Base-by-base conservation (phyloP, 2,888 invertebrate species). In the Pantelozetes paolii region DNA sequence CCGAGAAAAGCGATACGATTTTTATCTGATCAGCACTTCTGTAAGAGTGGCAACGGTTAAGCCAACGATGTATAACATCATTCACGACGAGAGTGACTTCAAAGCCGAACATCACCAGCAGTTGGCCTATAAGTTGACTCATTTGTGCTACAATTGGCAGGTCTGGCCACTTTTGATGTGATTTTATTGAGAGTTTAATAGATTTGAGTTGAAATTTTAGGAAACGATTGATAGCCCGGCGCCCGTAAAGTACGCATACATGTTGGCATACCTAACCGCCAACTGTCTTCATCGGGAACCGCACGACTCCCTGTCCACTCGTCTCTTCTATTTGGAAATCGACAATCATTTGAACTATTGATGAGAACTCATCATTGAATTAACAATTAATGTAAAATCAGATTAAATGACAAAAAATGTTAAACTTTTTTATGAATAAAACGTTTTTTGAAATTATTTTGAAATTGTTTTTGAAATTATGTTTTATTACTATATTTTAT, bases 171-270 rank as follows among this genome's bases (percentile, higher is more conserved):
- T 45, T 45, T 8, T 45, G 15, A 45, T n/a, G 2, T n/a, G 2
- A 18, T 45, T 13, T 18, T 13, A 5, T 20, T 5, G 2, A 5
- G 2, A 20, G 5, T 48, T n/a, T n/a, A 48, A 48, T 40, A n/a
- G n/a, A 5, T 20, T 48, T n/a, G n/a, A n/a, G n/a, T 48, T 11
- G 20, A 6, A 48, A 40, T 40, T 48, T 48, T 69, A 83, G 83
- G 89, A 78, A 84, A 90, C 81, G 0, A 88, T 90, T 28, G 86
- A 92, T 11, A 95, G 96, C 2, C 96, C 96, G 0, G 91, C 94
- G 0, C 94, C 94, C 0, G 93, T 93, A 80, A 94, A 95, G 81
- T 95, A 94, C 81, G 95, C 96, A 0, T 95, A 96, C 82, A 96
- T 95, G 80, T 82, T 96, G 77, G 94, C 96, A 0, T 94, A 92